phyloP scores from a whole-genome alignment of 2,888 invertebrate genomes.

The Himalopsyche japonica region DNA sequence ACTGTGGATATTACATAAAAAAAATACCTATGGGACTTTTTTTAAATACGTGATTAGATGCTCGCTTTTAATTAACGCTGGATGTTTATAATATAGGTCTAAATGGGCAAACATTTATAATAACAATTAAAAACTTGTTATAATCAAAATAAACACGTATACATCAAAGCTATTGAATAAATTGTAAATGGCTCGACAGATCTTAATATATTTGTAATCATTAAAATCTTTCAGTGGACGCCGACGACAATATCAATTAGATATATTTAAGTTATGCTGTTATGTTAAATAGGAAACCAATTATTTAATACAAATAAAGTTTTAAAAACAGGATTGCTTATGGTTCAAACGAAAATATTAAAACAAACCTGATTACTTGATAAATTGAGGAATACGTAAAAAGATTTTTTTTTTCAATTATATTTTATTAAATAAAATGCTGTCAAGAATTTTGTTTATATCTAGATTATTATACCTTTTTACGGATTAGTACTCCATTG shows the following conservation, averaged over 20 bases:
- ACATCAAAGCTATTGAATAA: neutral
- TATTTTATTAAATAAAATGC: too few relatives aligned
- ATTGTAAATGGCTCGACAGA: neutral
- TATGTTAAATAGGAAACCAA: too few relatives aligned
- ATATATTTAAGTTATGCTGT: neutral
- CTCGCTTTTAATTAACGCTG: neutral
- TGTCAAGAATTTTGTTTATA: too few relatives aligned
- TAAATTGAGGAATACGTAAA: too few relatives aligned
- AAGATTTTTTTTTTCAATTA: too few relatives aligned
- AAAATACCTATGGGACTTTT: neutral
- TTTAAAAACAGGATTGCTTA: too few relatives aligned
- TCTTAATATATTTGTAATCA: neutral
- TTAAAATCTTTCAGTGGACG: neutral
- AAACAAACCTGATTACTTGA: too few relatives aligned
- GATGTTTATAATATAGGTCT: neutral
- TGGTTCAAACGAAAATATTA: too few relatives aligned
- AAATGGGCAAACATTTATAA: neutral
- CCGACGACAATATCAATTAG: neutral
- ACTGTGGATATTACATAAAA: neutral
- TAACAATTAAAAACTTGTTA: neutral
- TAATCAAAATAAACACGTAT: neutral
- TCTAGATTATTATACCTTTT: too few relatives aligned
- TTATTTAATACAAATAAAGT: too few relatives aligned
- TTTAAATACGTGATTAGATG: neutral
- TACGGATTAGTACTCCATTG: too few relatives aligned